A percentile compares a stretch with the other conserved stretches of the same genome.
These are phyloP conservation scores for Rostratula benghalensis DNA, from an alignment of 2,113 vertebrate genomes.

Conservation along the genomic window DNA sequence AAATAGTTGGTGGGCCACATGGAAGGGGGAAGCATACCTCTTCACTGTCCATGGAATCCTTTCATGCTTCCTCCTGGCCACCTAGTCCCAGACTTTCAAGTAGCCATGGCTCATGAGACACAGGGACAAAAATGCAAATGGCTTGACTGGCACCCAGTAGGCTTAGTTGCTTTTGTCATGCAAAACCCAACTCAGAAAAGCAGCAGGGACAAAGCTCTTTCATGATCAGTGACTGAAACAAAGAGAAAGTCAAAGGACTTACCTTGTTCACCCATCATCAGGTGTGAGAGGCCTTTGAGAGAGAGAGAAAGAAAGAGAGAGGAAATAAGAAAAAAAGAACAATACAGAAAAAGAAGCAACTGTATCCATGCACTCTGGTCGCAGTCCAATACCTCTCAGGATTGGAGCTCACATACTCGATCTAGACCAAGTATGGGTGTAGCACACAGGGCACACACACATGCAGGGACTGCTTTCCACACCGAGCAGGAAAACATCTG, in stretches of 20 bases:
- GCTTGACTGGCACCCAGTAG: background rate
- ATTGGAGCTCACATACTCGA: slow-evolving; percentile 50
- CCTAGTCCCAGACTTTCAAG: slow-evolving; percentile 20
- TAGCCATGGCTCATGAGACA: slow-evolving; percentile 12
- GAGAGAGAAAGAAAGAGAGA: background rate
- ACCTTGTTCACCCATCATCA: slow-evolving; percentile 97
- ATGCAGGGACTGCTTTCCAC: background rate
- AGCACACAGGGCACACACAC: background rate
- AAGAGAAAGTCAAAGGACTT: slow-evolving; percentile 70
- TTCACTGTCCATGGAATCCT: background rate
- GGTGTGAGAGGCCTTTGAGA: slow-evolving; percentile 89
- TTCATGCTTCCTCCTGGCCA: slow-evolving; percentile 33
- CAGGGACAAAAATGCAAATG: slow-evolving; percentile 14
- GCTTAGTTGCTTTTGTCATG: background rate
- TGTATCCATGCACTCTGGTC: slow-evolving; percentile 29
- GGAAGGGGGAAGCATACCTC: background rate
- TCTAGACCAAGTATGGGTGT: background rate
- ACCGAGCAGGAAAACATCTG: background rate
- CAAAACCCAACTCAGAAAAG: slow-evolving; percentile 10
- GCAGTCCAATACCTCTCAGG: background rate
- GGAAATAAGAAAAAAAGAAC: slow-evolving; percentile 5
- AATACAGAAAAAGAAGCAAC: slow-evolving; percentile 42
- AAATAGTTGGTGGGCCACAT: background rate
- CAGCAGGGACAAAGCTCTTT: slow-evolving; percentile 8
- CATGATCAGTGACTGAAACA: background rate